Evolutionary conservation across 2,888 invertebrate species (phyloP).

Genomic region (Eupithecia tripunctaria): DNA sequence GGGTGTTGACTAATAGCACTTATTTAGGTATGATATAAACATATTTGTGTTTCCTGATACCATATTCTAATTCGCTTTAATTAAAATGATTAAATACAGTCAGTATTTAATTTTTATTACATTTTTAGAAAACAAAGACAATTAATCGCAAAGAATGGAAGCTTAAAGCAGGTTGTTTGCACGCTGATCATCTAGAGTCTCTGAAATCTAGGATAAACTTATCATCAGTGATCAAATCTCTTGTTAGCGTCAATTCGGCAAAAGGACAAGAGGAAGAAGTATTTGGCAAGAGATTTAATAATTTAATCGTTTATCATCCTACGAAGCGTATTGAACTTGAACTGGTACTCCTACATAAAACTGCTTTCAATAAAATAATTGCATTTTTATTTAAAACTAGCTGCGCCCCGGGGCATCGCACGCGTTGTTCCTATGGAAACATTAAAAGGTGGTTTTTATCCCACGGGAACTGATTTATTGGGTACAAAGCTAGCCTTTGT

Average conservation of each 20-base stretch:
- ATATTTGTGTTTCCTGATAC: not conserved
- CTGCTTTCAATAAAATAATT: not conserved
- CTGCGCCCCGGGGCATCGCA: too few species aligned
- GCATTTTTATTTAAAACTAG: too few species aligned
- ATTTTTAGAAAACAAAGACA: not conserved
- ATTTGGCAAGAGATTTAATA: not conserved
- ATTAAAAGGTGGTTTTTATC: too few species aligned
- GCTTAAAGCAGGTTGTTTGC: not conserved
- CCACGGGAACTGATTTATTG: too few species aligned
- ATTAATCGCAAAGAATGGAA: not conserved
- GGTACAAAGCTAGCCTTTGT: too few species aligned
- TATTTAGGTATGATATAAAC: constrained; percentile 86
- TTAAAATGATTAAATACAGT: not conserved
- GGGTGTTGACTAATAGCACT: constrained; percentile 93
- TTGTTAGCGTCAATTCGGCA: not conserved
- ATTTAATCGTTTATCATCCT: not conserved
- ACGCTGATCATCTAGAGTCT: not conserved
- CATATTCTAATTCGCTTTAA: not conserved
- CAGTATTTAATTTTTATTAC: too few species aligned
- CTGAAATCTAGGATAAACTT: not conserved
- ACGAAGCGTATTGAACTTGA: not conserved
- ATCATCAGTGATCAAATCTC: not conserved
- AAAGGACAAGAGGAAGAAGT: not conserved
- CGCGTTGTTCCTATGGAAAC: too few species aligned
- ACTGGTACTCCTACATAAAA: too few species aligned